Evolutionary conservation across 2,113 vertebrate genomes (phyloP).

Genomic region (Psittacara wagleri): DNA sequence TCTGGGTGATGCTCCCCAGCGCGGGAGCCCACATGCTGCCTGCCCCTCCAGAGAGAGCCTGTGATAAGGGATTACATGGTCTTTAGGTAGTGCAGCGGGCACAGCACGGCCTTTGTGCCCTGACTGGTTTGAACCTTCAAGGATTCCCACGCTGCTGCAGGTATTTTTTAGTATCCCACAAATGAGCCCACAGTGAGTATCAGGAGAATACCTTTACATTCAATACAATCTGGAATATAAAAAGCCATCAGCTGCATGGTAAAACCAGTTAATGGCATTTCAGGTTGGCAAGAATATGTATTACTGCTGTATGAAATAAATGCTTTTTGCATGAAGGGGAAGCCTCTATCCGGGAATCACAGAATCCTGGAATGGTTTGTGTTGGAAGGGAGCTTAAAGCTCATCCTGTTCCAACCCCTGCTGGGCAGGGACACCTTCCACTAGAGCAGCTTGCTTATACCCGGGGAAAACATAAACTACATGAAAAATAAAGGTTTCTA

Average conservation of each 20-base stretch:
- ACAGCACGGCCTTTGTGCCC: neutral
- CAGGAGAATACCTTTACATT: neutral
- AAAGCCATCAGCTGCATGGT: neutral
- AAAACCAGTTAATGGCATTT: neutral
- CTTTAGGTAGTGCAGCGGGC: neutral
- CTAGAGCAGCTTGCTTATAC: neutral
- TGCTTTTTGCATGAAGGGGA: neutral
- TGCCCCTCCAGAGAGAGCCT: neutral
- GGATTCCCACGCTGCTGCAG: neutral
- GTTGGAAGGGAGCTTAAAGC: neutral
- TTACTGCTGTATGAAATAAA: neutral
- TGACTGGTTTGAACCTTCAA: neutral
- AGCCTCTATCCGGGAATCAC: neutral
- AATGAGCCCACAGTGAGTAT: neutral
- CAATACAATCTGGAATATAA: too few species aligned
- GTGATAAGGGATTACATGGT: neutral
- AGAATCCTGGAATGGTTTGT: neutral
- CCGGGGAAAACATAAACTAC: neutral
- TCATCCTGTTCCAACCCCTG: neutral
- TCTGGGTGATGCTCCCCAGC: neutral
- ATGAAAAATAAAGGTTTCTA: neutral
- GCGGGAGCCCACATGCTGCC: neutral
- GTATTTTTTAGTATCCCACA: neutral
- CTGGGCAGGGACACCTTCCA: neutral
- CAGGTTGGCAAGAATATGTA: neutral